Evolutionary conservation across 2,113 vertebrate genomes (phyloP).

Genomic region (Pollimyrus isidori): DNA sequence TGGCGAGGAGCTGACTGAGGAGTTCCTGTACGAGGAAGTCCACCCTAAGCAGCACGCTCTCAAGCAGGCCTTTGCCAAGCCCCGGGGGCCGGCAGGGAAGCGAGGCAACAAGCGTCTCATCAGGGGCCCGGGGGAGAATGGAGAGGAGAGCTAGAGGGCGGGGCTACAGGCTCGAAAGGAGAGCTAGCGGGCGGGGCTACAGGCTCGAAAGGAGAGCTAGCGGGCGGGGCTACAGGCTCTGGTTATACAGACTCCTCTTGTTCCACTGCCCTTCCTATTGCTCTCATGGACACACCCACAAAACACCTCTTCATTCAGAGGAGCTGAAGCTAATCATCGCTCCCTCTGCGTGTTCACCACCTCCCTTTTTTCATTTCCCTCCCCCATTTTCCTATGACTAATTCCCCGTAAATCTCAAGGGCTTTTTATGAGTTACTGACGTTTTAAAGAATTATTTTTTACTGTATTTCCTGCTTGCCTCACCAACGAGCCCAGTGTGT

Average conservation of each 20-base stretch:
- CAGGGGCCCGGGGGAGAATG: conserved; percentile 78
- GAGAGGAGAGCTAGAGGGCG: conserved; percentile 78
- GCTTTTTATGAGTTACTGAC: background rate
- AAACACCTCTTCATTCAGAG: background rate
- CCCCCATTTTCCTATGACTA: background rate
- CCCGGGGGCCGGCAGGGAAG: conserved; percentile 88
- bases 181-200: background rate
- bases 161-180: background rate
- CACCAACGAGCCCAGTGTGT: background rate
- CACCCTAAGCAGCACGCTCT: conserved; percentile 92
- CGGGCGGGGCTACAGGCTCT: background rate
- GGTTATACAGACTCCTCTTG: background rate
- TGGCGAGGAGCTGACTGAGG: conserved; percentile 79
- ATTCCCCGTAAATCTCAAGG: conserved; percentile 1
- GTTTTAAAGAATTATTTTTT: conserved; percentile 1
- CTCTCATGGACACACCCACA: background rate
- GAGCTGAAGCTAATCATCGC: background rate
- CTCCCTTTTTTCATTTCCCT: background rate
- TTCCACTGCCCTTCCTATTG: background rate
- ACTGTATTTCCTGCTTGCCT: background rate
- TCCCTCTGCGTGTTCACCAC: background rate
- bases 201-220: no score
- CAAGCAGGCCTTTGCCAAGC: conserved; percentile 91
- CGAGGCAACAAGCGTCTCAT: conserved; percentile 92
- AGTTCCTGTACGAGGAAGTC: conserved; percentile 93